Conservation (phyloP, 64 coral and sea anemone genomes). For the Cladopsammia gracilis region DNA sequence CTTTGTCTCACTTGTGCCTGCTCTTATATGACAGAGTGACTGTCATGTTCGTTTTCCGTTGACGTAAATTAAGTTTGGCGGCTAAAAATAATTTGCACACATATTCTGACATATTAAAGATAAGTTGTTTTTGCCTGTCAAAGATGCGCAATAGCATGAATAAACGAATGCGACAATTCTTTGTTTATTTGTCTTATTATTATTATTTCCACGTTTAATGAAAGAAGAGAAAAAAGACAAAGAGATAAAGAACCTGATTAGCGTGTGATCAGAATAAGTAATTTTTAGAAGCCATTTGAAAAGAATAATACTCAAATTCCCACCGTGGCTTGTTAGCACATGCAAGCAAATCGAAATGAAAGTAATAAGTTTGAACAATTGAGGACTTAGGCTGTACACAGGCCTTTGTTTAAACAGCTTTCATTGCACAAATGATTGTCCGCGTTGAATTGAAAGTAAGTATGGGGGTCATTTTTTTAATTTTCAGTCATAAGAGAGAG, state of each 20-base stretch:
- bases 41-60: no score
- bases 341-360: neutral
- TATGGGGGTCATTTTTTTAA: neutral
- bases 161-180: no score
- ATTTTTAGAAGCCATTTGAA: neutral
- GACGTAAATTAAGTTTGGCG: no score
- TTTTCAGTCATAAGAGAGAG: neutral
- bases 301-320: neutral
- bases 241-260: neutral
- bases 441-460: neutral
- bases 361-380: conserved; percentile 6
- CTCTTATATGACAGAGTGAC: no score
- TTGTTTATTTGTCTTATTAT: no score
- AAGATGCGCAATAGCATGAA: no score
- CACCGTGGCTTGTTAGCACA: neutral
- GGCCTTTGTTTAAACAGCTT: conserved; percentile 15
- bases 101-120: no score
- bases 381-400: neutral
- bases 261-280: neutral
- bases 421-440: neutral
- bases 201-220: no score
- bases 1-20: no score
- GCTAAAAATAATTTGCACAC: no score
- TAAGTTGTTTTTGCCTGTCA: no score
- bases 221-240: no score